Evolutionary conservation across 2,888 invertebrate genomes (phyloP), one percentile per base, ranked within the genome.

Genomic region (Leucozona laternaria): DNA sequence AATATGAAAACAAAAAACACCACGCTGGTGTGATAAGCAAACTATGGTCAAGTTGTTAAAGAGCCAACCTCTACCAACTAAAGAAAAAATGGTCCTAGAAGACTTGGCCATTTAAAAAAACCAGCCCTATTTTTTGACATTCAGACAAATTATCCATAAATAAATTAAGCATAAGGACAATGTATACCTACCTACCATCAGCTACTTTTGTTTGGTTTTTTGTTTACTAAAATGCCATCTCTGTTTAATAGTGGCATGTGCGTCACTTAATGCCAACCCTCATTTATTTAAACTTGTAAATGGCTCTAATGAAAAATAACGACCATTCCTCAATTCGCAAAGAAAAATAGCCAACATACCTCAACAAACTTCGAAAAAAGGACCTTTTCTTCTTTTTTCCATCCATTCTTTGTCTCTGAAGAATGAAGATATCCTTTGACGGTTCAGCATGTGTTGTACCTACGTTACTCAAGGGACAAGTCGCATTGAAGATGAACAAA

Each of bases 251-350:
- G 40, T 22, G 50, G 55, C 75, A 50, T 68, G 73, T 79, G 79
- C 62, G 75, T 57, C 83, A 83, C 70, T 75, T 83, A 70, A 83
- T 75, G 75, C 79, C 79, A 70, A 73, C 70, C 68, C 83, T 70
- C 73, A 66, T 84, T 84, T 79, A 79, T 79, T 84, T 71, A 79
- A 84, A 79, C 75, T 84, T 57, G 50, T 55, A 62, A 28, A 75
- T 72, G 71, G 45, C 53, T 48, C 40, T 80, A 85, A 85, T 85
- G 80, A 80, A 80, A 85, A 85, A 77, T 72, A 80, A 68, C 80
- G 53, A 72, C 80, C 80, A 77, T 85, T 80, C 84, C 77, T 72
- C 31, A 72, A 77, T 60, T 60, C 80, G 20, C 20, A 34, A 43
- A 31, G 66, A 66, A 45, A 64, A 66, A 66, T 48, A 66, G 15